Evolutionary conservation across 1,140 invertebrate genomes (phyloP).

Genomic region (Halyomorpha halys): DNA sequence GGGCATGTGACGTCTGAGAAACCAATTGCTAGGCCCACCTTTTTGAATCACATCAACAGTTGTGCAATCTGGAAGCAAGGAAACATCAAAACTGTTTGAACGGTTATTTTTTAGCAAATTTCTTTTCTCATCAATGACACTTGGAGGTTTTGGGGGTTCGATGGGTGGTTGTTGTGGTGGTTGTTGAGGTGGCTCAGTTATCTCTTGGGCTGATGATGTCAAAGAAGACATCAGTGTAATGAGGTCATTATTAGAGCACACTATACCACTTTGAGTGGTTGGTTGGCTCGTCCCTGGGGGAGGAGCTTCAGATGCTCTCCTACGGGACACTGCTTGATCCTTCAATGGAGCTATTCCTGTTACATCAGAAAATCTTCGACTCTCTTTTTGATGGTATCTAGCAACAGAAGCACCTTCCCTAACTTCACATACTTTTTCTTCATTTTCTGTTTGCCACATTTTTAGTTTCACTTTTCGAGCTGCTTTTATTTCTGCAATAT

Average conservation of each 20-base stretch:
- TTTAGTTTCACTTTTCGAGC: slow-evolving; percentile 63
- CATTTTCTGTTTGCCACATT: slow-evolving; percentile 63
- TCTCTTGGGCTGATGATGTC: slow-evolving; percentile 67
- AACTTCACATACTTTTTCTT: slow-evolving; percentile 67
- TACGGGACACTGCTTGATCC: slow-evolving; percentile 4
- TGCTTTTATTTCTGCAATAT: slow-evolving; percentile 60
- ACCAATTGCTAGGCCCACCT: slow-evolving; percentile 54
- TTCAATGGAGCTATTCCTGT: slow-evolving; percentile 24
- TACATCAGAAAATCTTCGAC: slow-evolving; percentile 30
- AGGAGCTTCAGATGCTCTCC: slow-evolving; percentile 31
- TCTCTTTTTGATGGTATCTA: slow-evolving; percentile 27
- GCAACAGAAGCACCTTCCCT: slow-evolving; percentile 49
- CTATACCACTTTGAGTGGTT: slow-evolving; percentile 41
- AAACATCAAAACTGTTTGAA: slow-evolving; percentile 72
- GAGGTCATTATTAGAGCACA: slow-evolving; percentile 69
- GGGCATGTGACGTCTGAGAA: slow-evolving; percentile 59
- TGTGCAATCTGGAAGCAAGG: slow-evolving; percentile 47
- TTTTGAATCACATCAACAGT: slow-evolving; percentile 33
- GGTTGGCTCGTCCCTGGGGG: slow-evolving; percentile 2
- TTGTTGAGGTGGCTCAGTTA: slow-evolving; percentile 36
- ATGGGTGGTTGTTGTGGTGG: slow-evolving; percentile 30
- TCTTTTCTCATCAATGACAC: slow-evolving; percentile 39
- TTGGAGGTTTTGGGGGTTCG: slow-evolving; percentile 19
- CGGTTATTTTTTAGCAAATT: slow-evolving; percentile 49
- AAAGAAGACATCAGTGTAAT: slow-evolving; percentile 65